A percentile compares a stretch with the other conserved stretches of the same genome.
phyloP scores from a whole-genome alignment of 2,113 vertebrate genomes.

The Oncorhynchus tshawytscha region DNA sequence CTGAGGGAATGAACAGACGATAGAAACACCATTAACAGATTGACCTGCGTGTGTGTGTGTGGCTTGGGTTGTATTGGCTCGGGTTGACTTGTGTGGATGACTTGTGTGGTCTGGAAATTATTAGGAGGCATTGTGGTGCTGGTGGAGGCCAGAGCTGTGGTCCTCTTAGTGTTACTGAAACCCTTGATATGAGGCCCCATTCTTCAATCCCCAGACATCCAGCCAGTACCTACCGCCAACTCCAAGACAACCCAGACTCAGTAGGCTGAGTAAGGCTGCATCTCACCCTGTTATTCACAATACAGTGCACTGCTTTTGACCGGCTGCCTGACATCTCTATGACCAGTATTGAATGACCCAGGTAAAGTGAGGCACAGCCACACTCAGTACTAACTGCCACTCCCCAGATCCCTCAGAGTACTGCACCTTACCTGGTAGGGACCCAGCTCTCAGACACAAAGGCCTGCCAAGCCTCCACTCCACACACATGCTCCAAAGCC shows the following conservation, averaged over 20 bases:
- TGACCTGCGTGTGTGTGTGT: neutral
- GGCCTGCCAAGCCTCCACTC: neutral
- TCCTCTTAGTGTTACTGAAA: neutral
- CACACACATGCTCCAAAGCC: neutral
- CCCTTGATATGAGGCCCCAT: neutral
- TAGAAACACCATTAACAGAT: neutral
- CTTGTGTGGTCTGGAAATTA: slow-evolving; percentile 30
- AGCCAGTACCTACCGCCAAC: neutral
- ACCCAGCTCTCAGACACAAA: neutral
- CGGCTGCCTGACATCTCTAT: too few relatives aligned
- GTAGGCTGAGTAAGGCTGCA: too few relatives aligned
- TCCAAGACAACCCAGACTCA: too few relatives aligned
- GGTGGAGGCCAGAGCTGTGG: neutral
- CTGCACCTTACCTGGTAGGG: too few relatives aligned
- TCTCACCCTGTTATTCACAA: too few relatives aligned
- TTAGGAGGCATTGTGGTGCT: slow-evolving; percentile 28
- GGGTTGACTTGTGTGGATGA: neutral
- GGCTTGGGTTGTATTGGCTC: neutral
- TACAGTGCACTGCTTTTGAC: too few relatives aligned
- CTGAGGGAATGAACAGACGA: neutral
- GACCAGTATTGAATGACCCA: too few relatives aligned
- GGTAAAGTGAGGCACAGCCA: too few relatives aligned
- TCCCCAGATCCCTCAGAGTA: too few relatives aligned
- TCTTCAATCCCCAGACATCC: slow-evolving; percentile 8
- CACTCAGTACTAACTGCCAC: too few relatives aligned